Evolutionary conservation across 2,888 invertebrate genomes (phyloP), one percentile per base, ranked within the genome.

Genomic region (Anoplius nigerrimus): DNA sequence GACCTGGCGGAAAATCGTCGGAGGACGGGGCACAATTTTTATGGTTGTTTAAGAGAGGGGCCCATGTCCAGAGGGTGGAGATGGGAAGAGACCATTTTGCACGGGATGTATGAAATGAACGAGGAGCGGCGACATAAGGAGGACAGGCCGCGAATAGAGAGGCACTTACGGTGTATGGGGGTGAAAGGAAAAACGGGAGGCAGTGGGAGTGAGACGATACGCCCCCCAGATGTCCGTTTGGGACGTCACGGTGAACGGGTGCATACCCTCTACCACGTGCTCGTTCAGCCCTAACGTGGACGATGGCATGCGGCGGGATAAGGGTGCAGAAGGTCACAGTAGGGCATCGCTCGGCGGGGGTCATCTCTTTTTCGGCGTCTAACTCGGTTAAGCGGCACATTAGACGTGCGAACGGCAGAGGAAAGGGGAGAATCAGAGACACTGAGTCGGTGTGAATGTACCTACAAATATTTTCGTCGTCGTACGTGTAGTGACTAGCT

Each of bases 211-310:
- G 56, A 62, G 72, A 70, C 82, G 82, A 78, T 81, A 86, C 86
- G 86, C 86, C 86, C 85, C 82, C 86, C 86, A 85, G 86, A 83
- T 86, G 86, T 83, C 82, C 81, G 74, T 72, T 42, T 69, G 64
- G 71, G 66, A 67, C 48, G 53, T 53, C 4, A 3, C 22, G 18
- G 34, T 15, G 34, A 18, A 15, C 16, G n/a, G 57, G 16, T 57
- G 21, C 42, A 34, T 21, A n/a, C 43, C 57, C 42, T 4, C 34
- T 43, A 13, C n/a, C n/a, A 21, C 34, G 11, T 34, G 34, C 8
- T 34, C 34, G 34, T 34, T 13, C 11, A 2, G 34, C 34, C 34
- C 21, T 27, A 56, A 53, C 24, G 43, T 45, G 56, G 62, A 53
- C 64, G 57, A 57, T 56, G 72, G 74, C 76, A 76, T 61, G 72